Conservation (phyloP, 2,888 invertebrate genomes). For the Orthosia cruda region DNA sequence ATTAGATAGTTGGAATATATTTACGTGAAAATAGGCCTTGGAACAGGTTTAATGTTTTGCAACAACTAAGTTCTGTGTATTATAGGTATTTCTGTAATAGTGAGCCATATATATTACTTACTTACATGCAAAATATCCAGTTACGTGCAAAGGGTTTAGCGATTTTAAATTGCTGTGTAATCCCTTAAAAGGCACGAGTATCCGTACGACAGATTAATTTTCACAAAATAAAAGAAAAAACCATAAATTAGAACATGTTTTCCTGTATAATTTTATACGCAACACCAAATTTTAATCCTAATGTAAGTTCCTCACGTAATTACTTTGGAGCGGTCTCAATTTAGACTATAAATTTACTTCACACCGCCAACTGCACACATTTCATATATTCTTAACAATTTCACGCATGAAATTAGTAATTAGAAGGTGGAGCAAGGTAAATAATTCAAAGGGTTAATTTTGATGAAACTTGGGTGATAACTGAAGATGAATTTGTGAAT, state of each 20-base stretch:
- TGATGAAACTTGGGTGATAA: slow-evolving; percentile 43
- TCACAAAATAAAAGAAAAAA: slow-evolving; percentile 11
- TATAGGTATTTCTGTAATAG: background rate
- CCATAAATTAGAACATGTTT: slow-evolving; percentile 2
- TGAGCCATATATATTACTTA: slow-evolving; percentile 16
- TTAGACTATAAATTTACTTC: slow-evolving; percentile 42
- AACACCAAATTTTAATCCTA: slow-evolving; percentile 21
- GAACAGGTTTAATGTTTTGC: background rate
- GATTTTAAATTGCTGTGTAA: slow-evolving; percentile 35
- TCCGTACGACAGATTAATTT: background rate
- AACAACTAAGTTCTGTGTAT: slow-evolving; percentile 3
- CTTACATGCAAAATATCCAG: slow-evolving; percentile 32
- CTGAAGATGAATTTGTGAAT: slow-evolving; percentile 7
- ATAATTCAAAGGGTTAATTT: slow-evolving; percentile 27
- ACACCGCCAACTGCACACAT: slow-evolving; percentile 45
- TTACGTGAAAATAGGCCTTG: background rate
- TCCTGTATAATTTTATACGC: slow-evolving; percentile 3
- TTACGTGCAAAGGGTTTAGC: slow-evolving; percentile 29
- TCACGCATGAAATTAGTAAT: slow-evolving; percentile 41
- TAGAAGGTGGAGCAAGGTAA: slow-evolving; percentile 29
- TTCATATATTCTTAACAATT: slow-evolving; percentile 39
- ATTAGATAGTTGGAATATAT: background rate
- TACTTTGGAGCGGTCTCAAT: slow-evolving; percentile 36
- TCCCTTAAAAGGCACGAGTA: slow-evolving; percentile 8
- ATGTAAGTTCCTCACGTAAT: slow-evolving; percentile 28